Evolutionary conservation across 1,140 invertebrate species (phyloP), one percentile per base, ranked within the genome.

Genomic region (Drosophila malerkotliana): DNA sequence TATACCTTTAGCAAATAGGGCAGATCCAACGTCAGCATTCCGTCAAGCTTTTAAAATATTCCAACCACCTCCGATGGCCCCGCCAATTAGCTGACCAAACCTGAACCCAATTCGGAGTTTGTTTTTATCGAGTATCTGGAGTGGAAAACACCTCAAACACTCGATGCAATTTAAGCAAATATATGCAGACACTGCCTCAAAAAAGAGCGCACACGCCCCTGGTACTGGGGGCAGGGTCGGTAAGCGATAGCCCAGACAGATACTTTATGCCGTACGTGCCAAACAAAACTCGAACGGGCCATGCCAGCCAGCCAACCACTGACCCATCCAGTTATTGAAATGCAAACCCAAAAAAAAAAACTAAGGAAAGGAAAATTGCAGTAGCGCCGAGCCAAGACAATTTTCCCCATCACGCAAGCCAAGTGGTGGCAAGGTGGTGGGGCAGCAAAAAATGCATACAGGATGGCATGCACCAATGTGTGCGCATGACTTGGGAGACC

Each of bases 141-240:
- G 59, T 53, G 66, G 62, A 55, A 68, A 47, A 67, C 52, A 63
- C 26, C 60, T 34, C 58, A 60, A 60, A 53, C 62, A 68, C 55
- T 67, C 51, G 67, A 49, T 79, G 77, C 77, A 85, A 87, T 85
- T 85, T 87, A 85, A 78, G 63, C 79, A 81, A 85, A 87, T 87
- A 72, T 85, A 82, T 87, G 81, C 82, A 78, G 57, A 69, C 66
- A 69, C 51, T 37, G 49, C 53, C 68, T 66, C 77, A 77, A 68
- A 60, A 75, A 64, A 71, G 49, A 51, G 55, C 51, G 26, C 66
- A 60, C 64, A 76, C 72, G 37, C 24, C 18, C 9, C 12, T 30
- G 26, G 26, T 26, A 12, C 34, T 10, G 48, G 55, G 55, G 44
- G 49, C 32, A 5, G 44, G 45, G 47, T 24, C 21, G 49, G 34